Conservation (phyloP, 2,113 vertebrate species). For the Serranochromis macrocephalus region DNA sequence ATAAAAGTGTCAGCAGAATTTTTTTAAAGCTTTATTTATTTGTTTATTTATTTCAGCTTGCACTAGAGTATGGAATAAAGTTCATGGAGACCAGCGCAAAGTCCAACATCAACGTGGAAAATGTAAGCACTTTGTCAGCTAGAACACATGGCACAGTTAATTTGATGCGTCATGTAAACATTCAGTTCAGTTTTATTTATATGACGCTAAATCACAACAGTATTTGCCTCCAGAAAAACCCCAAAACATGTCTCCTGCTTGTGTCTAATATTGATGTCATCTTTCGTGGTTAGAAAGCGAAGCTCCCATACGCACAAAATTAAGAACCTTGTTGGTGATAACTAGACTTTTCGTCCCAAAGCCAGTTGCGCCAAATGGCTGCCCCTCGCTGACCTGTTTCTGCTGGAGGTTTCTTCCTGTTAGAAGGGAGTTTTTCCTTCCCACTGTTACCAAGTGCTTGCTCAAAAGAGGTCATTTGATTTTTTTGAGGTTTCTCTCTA, state of each 20-base stretch:
- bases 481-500: not conserved
- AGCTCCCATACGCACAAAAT: not conserved
- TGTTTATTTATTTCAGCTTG: conserved; percentile 72
- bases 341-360: not conserved
- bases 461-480: not conserved
- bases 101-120: conserved; percentile 97
- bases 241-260: not conserved
- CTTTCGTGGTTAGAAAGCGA: not conserved
- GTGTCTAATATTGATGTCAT: not conserved
- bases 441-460: not conserved
- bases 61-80: conserved; percentile 90
- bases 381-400: not conserved
- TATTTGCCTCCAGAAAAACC: not conserved
- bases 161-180: not conserved
- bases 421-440: not conserved
- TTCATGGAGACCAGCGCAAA: conserved; percentile 99
- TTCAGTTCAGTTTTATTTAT: not conserved
- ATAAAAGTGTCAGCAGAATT: not conserved
- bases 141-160: not conserved
- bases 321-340: not conserved
- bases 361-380: not conserved
- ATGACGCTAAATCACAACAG: not conserved
- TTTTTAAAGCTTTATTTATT: not conserved
- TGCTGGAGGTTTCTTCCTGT: not conserved
- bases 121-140: conserved; percentile 72